phyloP scores from a whole-genome alignment of 2,797 vertebrate species.

The Oreonectes daqikongensis region DNA sequence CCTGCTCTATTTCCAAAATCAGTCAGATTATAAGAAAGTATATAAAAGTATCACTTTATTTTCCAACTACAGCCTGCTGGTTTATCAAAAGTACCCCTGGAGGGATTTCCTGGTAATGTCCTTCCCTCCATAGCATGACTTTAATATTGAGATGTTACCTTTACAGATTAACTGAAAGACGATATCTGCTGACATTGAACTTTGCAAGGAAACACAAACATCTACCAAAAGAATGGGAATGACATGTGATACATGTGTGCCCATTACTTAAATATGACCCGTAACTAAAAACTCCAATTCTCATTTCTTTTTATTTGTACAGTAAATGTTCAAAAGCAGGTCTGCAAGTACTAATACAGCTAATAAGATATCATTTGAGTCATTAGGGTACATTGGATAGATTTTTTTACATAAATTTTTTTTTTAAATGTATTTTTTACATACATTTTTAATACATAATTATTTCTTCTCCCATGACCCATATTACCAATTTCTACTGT shows the following conservation, averaged over 20 bases:
- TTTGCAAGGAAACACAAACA: neutral
- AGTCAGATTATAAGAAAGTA: constrained; percentile 12
- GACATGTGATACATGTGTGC: constrained; percentile 4
- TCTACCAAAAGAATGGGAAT: neutral
- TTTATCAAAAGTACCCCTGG: neutral
- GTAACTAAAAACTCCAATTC: neutral
- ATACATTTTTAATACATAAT: constrained; percentile 28
- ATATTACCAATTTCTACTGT: neutral
- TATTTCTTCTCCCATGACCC: constrained; percentile 25
- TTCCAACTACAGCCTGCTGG: constrained; percentile 16
- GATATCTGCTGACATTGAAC: neutral
- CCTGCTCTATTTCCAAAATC: constrained; percentile 10
- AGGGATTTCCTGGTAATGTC: constrained; percentile 19
- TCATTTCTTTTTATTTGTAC: neutral
- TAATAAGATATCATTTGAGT: constrained; percentile 27
- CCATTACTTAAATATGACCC: constrained; percentile 4
- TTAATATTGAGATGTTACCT: constrained; percentile 27
- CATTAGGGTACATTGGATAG: constrained; percentile 30
- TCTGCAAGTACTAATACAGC: constrained; percentile 13
- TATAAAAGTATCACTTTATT: neutral
- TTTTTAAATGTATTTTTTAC: neutral
- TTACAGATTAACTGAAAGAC: constrained; percentile 11
- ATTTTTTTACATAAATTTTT: constrained; percentile 26
- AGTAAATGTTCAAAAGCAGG: constrained; percentile 21
- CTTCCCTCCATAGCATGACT: constrained; percentile 4